Evolutionary conservation across 1,140 invertebrate species (phyloP).

Genomic region (Heliconius eleuchia): DNA sequence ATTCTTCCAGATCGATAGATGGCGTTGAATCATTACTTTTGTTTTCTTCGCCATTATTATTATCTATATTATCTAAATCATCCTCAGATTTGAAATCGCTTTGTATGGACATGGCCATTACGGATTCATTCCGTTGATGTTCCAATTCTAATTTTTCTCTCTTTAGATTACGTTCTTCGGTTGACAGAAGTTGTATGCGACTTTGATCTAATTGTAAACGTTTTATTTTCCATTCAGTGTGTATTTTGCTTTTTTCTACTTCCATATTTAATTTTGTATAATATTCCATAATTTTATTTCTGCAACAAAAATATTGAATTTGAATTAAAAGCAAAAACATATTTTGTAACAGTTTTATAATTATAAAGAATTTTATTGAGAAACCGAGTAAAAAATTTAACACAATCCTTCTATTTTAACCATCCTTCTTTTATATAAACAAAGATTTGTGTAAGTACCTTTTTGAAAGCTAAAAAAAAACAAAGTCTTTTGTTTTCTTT

Average conservation of each 20-base stretch:
- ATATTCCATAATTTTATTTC: conserved; percentile 81
- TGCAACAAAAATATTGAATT: conserved; percentile 43
- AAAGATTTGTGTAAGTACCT: no score
- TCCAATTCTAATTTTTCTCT: conserved; percentile 76
- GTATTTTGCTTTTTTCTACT: conserved; percentile 79
- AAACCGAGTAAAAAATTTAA: no score
- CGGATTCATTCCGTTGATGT: conserved; percentile 68
- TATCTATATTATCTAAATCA: conserved; percentile 43
- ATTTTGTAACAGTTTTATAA: no score
- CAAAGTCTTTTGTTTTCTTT: no score
- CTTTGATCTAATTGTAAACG: conserved; percentile 82
- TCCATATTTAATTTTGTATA: conserved; percentile 82
- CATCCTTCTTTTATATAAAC: no score
- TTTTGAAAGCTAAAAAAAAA: no score
- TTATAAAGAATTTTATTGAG: no score
- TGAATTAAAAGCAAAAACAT: no score
- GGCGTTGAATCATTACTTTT: conserved; percentile 42
- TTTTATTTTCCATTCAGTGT: conserved; percentile 83
- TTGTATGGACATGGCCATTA: conserved; percentile 70
- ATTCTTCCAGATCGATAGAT: conserved; percentile 42
- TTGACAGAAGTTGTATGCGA: conserved; percentile 77
- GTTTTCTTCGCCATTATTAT: conserved; percentile 41
- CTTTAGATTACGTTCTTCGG: conserved; percentile 76
- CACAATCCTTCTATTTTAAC: no score
- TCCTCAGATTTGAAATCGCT: conserved; percentile 62